Evolutionary conservation across 2,797 vertebrate genomes (phyloP).

Genomic region (Aselliscus stoliczkanus): DNA sequence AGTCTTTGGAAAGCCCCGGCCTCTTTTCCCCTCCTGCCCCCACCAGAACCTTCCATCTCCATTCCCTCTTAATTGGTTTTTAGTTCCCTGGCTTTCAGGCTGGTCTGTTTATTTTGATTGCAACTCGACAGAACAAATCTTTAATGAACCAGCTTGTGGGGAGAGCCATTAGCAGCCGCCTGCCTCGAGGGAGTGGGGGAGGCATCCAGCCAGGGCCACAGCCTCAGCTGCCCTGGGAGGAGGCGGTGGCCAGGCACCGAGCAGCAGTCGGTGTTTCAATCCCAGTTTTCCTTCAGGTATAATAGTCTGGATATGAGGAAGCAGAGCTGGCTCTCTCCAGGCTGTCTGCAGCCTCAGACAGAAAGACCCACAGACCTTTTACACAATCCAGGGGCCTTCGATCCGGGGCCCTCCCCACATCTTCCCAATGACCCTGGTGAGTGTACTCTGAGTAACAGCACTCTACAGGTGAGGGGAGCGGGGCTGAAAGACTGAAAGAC

Average conservation of each 20-base stretch:
- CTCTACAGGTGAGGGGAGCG: background rate
- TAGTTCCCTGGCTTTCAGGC: slow-evolving; percentile 70
- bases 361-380: background rate
- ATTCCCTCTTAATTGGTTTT: slow-evolving; percentile 74
- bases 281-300: slow-evolving; percentile 24
- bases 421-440: background rate
- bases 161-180: slow-evolving; percentile 79
- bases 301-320: slow-evolving; percentile 25
- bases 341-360: background rate
- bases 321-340: background rate
- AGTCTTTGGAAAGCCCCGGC: slow-evolving; percentile 62
- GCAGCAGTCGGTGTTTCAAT: background rate
- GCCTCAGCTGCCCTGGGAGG: slow-evolving; percentile 28
- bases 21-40: slow-evolving; percentile 15
- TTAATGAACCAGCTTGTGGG: slow-evolving; percentile 79
- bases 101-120: slow-evolving; percentile 80
- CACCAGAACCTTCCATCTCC: slow-evolving; percentile 32
- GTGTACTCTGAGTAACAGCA: background rate
- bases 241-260: slow-evolving; percentile 52
- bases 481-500: background rate
- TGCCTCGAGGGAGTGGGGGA: slow-evolving; percentile 69
- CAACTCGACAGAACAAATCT: slow-evolving; percentile 77
- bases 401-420: background rate
- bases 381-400: background rate
- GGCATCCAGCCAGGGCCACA: slow-evolving; percentile 61